These are phyloP conservation scores for Corythoichthys haematopterus DNA, from an alignment of 2,113 vertebrate species.

Conservation along the genomic window DNA sequence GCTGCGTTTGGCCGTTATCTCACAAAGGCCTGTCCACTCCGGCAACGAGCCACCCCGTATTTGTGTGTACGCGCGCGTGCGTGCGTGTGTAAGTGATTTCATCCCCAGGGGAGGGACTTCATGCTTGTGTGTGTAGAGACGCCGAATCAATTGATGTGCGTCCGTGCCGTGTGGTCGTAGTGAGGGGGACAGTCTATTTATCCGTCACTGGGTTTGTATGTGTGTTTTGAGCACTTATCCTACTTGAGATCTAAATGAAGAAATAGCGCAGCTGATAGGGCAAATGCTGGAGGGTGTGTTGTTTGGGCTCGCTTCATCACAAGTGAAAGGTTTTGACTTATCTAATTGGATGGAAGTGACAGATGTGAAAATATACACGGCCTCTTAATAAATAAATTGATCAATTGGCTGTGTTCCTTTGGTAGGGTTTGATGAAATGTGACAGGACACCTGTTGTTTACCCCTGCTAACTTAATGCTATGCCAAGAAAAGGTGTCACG, in stretches of 20 bases:
- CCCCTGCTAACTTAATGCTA: too few species aligned
- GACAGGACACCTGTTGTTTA: not conserved
- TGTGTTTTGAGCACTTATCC: slow-evolving; percentile 71
- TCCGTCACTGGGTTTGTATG: slow-evolving; percentile 62
- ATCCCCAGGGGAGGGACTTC: slow-evolving; percentile 31
- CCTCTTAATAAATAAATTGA: not conserved
- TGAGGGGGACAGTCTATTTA: slow-evolving; percentile 58
- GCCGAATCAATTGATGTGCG: slow-evolving; percentile 66
- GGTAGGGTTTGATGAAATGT: not conserved
- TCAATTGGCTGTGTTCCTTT: not conserved
- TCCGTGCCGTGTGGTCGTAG: slow-evolving; percentile 60
- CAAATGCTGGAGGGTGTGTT: slow-evolving; percentile 43
- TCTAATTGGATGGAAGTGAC: slow-evolving; percentile 71
- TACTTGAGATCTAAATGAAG: slow-evolving; percentile 75
- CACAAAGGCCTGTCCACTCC: slow-evolving; percentile 76
- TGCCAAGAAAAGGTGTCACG: too few species aligned
- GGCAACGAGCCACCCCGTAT: slow-evolving; percentile 63
- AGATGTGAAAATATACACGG: slow-evolving; percentile 37
- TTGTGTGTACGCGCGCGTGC: slow-evolving; percentile 43
- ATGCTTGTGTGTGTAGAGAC: slow-evolving; percentile 26
- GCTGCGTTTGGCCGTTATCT: slow-evolving; percentile 94
- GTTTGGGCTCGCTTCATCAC: slow-evolving; percentile 33
- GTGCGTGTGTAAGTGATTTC: slow-evolving; percentile 36
- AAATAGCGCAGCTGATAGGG: slow-evolving; percentile 60
- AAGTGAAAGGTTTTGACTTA: slow-evolving; percentile 63